Evolutionary conservation across 2,797 vertebrate species (phyloP), one percentile per base, ranked within the genome.

Genomic region (Taeniopygia guttata): DNA sequence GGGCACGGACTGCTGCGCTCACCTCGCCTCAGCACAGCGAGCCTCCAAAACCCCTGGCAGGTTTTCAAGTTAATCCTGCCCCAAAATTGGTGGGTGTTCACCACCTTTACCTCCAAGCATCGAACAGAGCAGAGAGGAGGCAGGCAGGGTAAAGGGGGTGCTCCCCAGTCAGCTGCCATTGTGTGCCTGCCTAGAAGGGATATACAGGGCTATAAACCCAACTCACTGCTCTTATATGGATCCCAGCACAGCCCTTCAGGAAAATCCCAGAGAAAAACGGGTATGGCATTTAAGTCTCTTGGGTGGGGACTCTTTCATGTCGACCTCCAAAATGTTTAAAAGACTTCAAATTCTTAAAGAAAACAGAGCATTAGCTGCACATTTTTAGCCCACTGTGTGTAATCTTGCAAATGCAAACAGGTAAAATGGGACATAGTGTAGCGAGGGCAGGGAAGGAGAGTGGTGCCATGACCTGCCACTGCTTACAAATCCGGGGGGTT

Each of bases 1-100:
- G 96, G 97, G 96, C 97, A 97, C 4, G 27, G 93, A 49, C 88
- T n/a, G 60, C 93, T 36, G 72, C 85, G 30, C 90, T 70, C 75
- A 87, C 46, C 66, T 82, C 63, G 36, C 46, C 0, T 93, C 90
- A 38, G 89, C 91, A 59, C 42, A 32, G 95, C 42, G 7, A 79
- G 82, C 80, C 63, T 79, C 94, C 64, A 17, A 75, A 93, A 93
- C 93, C 94, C 91, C 17, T 94, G 88, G 17, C 87, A 94, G 38
- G 32, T 84, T 95, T 94, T 70, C 88, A 89, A 86, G 69, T 92
- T 90, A 81, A 45, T 43, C 87, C 78, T 64, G 82, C 80, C 56
- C 84, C 8, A 2, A 72, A 63, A 70, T 58, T 3, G 0, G 30
- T 54, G 30, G 86, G 70, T 25, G 13, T 92, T 94, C 4, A 0